phyloP scores from a whole-genome alignment of 2,113 vertebrate species.

The Tragelaphus scriptus region DNA sequence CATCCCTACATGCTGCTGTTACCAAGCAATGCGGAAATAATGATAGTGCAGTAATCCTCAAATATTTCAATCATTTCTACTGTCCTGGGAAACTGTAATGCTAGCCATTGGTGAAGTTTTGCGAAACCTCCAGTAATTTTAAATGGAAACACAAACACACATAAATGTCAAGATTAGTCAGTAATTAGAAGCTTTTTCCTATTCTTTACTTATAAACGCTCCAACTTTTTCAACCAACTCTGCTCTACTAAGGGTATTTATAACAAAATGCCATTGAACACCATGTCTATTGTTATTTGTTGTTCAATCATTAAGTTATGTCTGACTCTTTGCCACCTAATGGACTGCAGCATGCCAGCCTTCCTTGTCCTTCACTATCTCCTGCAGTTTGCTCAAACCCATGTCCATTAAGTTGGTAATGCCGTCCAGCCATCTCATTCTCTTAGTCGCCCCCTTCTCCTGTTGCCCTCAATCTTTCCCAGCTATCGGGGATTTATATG shows the following conservation, averaged over 20 bases:
- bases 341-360: background rate
- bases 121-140: background rate
- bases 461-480: background rate
- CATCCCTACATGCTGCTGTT: background rate
- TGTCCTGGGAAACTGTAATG: background rate
- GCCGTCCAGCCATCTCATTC: background rate
- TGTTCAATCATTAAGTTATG: background rate
- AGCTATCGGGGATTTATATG: background rate
- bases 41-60: background rate
- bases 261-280: background rate
- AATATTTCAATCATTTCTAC: background rate
- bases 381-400: background rate
- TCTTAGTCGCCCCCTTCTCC: background rate
- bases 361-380: background rate
- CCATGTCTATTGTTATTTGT: background rate
- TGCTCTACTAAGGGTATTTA: background rate
- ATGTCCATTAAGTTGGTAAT: background rate
- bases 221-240: background rate
- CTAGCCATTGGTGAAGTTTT: background rate
- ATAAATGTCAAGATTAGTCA: background rate
- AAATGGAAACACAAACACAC: background rate
- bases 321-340: background rate
- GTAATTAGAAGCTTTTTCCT: background rate
- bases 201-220: background rate
- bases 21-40: background rate